Evolutionary conservation across 2,888 invertebrate species (phyloP).

Genomic region (Digitonthophagus gazella): DNA sequence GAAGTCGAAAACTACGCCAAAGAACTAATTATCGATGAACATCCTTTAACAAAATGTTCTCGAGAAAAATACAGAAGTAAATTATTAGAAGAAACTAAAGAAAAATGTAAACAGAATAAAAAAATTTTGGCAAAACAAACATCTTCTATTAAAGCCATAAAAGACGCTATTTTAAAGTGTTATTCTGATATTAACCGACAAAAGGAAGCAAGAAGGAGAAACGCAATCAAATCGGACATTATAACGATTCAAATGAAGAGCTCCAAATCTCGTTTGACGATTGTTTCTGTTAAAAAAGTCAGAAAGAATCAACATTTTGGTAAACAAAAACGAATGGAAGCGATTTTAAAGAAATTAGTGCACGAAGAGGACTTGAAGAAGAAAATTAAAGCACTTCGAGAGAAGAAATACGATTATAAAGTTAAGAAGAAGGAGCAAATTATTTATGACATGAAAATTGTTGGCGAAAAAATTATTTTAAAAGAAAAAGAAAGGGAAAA

Average conservation of each 20-base stretch:
- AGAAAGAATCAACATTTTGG: conserved; percentile 16
- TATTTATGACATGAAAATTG: conserved; percentile 16
- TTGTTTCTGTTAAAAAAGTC: conserved; percentile 28
- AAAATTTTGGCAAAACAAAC: conserved; percentile 22
- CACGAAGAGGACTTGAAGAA: conserved; percentile 26
- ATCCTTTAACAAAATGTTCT: conserved; percentile 14
- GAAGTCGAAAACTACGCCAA: conserved; percentile 16
- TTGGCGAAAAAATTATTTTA: conserved; percentile 13
- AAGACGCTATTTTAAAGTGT: conserved; percentile 18
- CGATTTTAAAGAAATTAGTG: conserved; percentile 29
- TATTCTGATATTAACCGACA: conserved; percentile 18
- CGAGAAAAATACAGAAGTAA: conserved; percentile 6
- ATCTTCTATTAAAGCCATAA: conserved; percentile 25
- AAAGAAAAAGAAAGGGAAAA: neutral
- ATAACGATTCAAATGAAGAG: conserved; percentile 16
- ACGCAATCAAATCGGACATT: conserved; percentile 22
- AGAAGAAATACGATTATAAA: conserved; percentile 29
- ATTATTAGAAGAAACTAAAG: neutral
- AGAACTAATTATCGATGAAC: neutral
- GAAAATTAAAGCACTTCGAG: conserved; percentile 25
- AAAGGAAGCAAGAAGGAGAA: conserved; percentile 17
- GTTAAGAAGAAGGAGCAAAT: conserved; percentile 24
- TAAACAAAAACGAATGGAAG: conserved; percentile 22
- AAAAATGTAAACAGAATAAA: conserved; percentile 11
- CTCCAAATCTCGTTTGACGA: conserved; percentile 18